Evolutionary conservation across 2,113 vertebrate genomes (phyloP), one percentile per base, ranked within the genome.

Genomic region (Psilopsiagon aurifrons): DNA sequence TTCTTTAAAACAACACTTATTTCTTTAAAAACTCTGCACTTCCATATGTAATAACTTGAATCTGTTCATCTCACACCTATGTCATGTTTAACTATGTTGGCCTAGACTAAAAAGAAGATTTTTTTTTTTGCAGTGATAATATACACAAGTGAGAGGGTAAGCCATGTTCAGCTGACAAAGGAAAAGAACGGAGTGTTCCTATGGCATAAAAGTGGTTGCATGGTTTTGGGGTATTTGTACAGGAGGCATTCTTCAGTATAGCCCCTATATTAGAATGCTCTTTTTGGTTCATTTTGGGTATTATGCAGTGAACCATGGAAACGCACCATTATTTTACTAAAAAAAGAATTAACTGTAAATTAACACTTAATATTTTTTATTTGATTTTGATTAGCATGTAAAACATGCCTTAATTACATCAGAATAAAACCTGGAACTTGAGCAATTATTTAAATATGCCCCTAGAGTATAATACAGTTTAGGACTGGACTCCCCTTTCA

Each of bases 361-460:
- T 90, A 73, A 39, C 71, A 97, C 9, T 49, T 91, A 59, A 91
- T 85, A 73, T 7, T 88, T 75, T 86, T 79, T 85, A 82, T 92
- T 94, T 88, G 39, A 80, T 96, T 92, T 92, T 95, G 82, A 86
- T 86, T 86, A 93, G 62, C 3, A 7, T 67, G 63, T 89, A 94
- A 90, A 95, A 39, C 25, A 57, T 33, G 71, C 47, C 83, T 92
- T 81, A 96, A 92, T 95, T 94, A 68, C 67, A 70, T 59, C 63
- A 91, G 82, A 91, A 93, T 91, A 64, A 92, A 82, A 95, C 79
- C 92, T 95, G 66, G 41, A 96, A 94, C 69, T 88, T 22, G 73
- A 93, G 37, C 22, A 54, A 88, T 90, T 94, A 91, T 82, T 97
- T 96, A 96, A 97, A 95, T 75, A 82, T 67, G 95, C 29, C 79